A percentile compares a stretch with the other conserved stretches of the same genome.
These are phyloP conservation scores for Parazoanthus swiftii DNA, from an alignment of 92 coral and sea anemone species.

Conservation along the genomic window DNA sequence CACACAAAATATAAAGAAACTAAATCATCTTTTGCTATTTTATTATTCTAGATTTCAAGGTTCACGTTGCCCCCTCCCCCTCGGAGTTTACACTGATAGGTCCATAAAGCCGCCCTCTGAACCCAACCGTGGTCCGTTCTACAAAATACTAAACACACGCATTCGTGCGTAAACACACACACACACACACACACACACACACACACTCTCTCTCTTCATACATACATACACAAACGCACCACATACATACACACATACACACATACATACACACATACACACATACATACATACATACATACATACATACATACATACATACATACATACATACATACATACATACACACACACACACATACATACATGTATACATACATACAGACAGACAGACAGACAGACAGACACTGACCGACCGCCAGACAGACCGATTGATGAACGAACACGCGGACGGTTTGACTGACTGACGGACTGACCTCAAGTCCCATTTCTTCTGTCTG, in stretches of 20 bases:
- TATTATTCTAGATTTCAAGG: too few relatives aligned
- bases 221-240: too few relatives aligned
- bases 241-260: too few relatives aligned
- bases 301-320: too few relatives aligned
- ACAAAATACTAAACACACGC: not conserved
- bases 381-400: not conserved
- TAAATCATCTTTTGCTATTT: too few relatives aligned
- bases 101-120: conserved; percentile 50
- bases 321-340: too few relatives aligned
- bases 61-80: not conserved
- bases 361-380: not conserved
- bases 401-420: not conserved
- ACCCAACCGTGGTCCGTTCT: conserved; percentile 28
- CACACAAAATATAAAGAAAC: not conserved
- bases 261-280: too few relatives aligned
- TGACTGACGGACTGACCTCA: conserved; percentile 14
- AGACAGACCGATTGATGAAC: conserved; percentile 31
- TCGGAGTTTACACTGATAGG: too few relatives aligned
- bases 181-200: too few relatives aligned
- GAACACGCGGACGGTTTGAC: not conserved
- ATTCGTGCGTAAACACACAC: too few relatives aligned
- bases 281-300: too few relatives aligned
- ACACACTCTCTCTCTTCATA: too few relatives aligned
- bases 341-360: not conserved
- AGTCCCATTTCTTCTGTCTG: conserved; percentile 33